Evolutionary conservation across 2,113 vertebrate species (phyloP), one percentile per base, ranked within the genome.

Genomic region (Motacilla alba): DNA sequence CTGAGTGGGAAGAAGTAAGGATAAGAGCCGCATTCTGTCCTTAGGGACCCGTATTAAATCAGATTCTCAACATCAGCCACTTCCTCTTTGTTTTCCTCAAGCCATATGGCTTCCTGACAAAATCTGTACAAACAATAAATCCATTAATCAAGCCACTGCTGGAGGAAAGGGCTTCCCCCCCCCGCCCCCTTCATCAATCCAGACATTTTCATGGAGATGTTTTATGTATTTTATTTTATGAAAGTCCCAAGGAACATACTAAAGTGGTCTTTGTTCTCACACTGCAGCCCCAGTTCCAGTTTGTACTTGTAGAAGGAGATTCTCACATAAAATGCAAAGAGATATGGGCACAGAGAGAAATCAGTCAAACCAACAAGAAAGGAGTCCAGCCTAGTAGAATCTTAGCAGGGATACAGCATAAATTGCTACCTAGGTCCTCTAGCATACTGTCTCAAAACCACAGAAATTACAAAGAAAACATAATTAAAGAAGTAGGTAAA

Each of bases 31-130:
- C 83, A 90, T 88, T 96, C 56, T 96, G 88, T 86, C 93, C 82
- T 89, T 33, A 83, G 83, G 58, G 88, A 96, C 79, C 85, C 47
- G 59, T 77, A 81, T 90, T 94, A 94, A 96, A 90, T 90, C 87
- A 91, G 91, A 90, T 90, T 95, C 85, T 76, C 75, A 90, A 85
- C 82, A 93, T 80, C 75, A 87, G 68, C 70, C 72, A 91, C 85
- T 95, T 96, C 94, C 94, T 93, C 67, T 94, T 95, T 83, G 90
- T 87, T 74, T 59, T 95, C 92, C 82, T 90, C 85, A 85, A 95
- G 93, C 93, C 93, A 95, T 95, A 95, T 93, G 91, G 93, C 90
- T 96, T 97, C 75, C 91, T 91, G 81, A 94, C 89, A 96, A 74
- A 95, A 77, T 93, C 91, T 78, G 82, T 67, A 53, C 72, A 91